Evolutionary conservation across 2,888 invertebrate species (phyloP).

Genomic region (Tinea trinotella): DNA sequence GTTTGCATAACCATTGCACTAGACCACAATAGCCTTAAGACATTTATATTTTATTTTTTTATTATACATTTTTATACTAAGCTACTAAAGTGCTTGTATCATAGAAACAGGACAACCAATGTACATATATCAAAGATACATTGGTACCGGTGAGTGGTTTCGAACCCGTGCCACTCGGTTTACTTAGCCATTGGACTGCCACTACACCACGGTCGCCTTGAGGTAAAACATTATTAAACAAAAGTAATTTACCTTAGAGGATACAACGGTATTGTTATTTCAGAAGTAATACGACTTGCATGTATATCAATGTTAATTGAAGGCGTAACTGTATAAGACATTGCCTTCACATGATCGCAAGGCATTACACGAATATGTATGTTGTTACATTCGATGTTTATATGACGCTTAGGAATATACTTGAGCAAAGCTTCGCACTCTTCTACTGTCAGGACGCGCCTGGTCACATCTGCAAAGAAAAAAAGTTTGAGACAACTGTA

Average conservation of each 20-base stretch:
- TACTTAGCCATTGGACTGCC: no score
- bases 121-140: no score
- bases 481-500: no score
- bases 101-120: no score
- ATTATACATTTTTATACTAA: no score
- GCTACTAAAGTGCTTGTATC: no score
- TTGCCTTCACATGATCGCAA: constrained; percentile 37
- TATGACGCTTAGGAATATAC: constrained; percentile 44
- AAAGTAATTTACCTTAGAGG: constrained; percentile 48
- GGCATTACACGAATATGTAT: constrained; percentile 36
- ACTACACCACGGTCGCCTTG: no score
- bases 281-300: constrained; percentile 23
- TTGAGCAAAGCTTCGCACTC: constrained; percentile 49
- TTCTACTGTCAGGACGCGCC: constrained; percentile 45
- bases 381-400: constrained; percentile 31
- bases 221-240: no score
- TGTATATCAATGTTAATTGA: constrained; percentile 34
- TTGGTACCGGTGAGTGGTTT: no score
- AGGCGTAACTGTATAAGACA: constrained; percentile 25
- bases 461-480: constrained; percentile 12
- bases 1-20: no score
- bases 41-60: no score
- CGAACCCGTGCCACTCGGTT: no score
- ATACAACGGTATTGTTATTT: constrained; percentile 42
- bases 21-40: neutral